Evolutionary conservation across 2,888 invertebrate genomes (phyloP).

Genomic region (Sinotaia quadrata): DNA sequence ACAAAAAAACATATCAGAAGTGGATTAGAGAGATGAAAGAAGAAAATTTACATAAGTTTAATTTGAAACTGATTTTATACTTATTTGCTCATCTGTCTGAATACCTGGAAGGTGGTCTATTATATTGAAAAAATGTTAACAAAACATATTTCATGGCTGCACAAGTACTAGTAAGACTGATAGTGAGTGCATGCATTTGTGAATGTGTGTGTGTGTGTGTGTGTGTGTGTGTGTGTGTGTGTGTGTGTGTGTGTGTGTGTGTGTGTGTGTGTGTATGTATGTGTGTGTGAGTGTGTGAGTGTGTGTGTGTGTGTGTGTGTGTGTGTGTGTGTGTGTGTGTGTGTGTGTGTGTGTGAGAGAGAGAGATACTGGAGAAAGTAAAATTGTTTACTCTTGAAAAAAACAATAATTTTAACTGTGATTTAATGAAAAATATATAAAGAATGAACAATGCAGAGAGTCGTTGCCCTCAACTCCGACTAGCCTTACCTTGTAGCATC

Average conservation of each 20-base stretch:
- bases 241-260: constrained; percentile 6
- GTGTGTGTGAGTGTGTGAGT: constrained; percentile 5
- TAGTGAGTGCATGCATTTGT: not conserved
- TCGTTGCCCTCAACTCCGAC: too few species aligned
- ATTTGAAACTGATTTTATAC: too few species aligned
- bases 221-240: constrained; percentile 11
- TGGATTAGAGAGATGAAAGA: too few species aligned
- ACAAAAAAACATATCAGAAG: too few species aligned
- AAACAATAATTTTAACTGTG: not conserved
- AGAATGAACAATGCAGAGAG: not conserved
- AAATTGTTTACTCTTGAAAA: too few species aligned
- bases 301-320: constrained; percentile 9
- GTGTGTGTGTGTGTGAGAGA: not conserved
- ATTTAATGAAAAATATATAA: not conserved
- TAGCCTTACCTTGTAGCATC: not conserved
- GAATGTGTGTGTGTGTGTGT: constrained; percentile 6
- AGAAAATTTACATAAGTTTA: too few species aligned
- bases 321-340: constrained; percentile 5
- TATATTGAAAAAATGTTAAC: too few species aligned
- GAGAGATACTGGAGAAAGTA: too few species aligned
- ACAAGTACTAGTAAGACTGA: not conserved
- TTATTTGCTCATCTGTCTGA: too few species aligned
- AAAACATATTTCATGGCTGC: too few species aligned
- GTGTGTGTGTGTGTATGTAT: constrained; percentile 5
- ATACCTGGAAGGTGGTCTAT: too few species aligned